These are phyloP conservation scores for Neoarius graeffei DNA, from an alignment of 2,113 vertebrate species.

Conservation along the genomic window DNA sequence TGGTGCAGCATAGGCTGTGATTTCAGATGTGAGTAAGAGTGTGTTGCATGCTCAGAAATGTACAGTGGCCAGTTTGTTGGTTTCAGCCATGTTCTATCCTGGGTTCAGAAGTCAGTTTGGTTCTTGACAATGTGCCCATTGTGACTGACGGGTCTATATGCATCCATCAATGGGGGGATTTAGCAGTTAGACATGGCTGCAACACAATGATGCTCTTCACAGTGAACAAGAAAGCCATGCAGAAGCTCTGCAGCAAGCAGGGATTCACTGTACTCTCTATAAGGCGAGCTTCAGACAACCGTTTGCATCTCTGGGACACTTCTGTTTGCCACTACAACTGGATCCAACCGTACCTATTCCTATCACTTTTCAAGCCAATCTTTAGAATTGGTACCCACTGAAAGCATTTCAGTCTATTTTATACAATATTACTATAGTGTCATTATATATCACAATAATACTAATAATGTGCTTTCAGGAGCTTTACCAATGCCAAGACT, in stretches of 20 bases:
- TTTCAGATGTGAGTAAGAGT: constrained; percentile 51
- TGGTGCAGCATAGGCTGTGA: constrained; percentile 27
- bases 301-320: constrained; percentile 12
- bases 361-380: neutral
- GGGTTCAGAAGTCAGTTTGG: constrained; percentile 73
- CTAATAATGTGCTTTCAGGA: neutral
- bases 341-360: constrained; percentile 1
- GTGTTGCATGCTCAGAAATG: constrained; percentile 50
- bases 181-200: constrained; percentile 73
- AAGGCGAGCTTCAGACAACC: neutral
- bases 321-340: constrained; percentile 28
- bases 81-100: constrained; percentile 69
- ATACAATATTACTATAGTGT: neutral
- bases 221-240: constrained; percentile 66
- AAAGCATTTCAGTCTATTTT: neutral
- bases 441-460: neutral
- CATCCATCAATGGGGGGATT: constrained; percentile 81
- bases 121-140: constrained; percentile 72
- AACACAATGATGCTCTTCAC: constrained; percentile 76
- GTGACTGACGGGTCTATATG: constrained; percentile 67
- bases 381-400: neutral
- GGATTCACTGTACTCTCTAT: constrained; percentile 42
- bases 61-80: constrained; percentile 64
- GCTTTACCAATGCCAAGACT: neutral
- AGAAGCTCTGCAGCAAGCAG: constrained; percentile 45